phyloP scores from a whole-genome alignment of 2,888 invertebrate species.

The Lycaena phlaeas region DNA sequence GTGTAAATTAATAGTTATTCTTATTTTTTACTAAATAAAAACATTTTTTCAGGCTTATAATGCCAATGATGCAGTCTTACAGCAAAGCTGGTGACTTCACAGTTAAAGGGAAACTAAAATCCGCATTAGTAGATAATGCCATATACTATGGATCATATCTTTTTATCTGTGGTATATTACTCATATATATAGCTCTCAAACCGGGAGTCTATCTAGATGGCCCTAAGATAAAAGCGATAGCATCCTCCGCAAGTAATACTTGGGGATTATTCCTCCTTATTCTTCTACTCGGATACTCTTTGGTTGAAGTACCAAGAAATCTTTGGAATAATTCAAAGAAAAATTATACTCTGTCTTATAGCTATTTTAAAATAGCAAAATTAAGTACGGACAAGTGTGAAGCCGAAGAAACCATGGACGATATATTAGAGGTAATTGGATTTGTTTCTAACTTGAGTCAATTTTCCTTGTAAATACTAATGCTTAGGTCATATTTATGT shows the following conservation, averaged over 20 bases:
- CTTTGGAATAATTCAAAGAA: slow-evolving; percentile 93
- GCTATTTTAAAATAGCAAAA: slow-evolving; percentile 95
- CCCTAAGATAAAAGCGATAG: slow-evolving; percentile 95
- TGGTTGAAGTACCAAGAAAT: slow-evolving; percentile 95
- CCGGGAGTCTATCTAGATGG: slow-evolving; percentile 90
- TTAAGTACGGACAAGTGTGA: slow-evolving; percentile 95
- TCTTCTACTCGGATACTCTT: slow-evolving; percentile 91
- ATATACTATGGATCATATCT: slow-evolving; percentile 98
- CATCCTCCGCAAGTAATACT: slow-evolving; percentile 98
- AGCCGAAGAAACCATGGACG: slow-evolving; percentile 96
- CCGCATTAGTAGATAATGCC: slow-evolving; percentile 96
- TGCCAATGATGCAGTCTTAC: slow-evolving; percentile 99
- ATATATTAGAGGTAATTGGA: slow-evolving; percentile 87
- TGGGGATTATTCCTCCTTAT: slow-evolving; percentile 98
- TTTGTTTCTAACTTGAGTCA: background rate
- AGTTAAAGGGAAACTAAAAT: slow-evolving; percentile 92
- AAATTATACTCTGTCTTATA: slow-evolving; percentile 86
- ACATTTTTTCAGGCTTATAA: slow-evolving; percentile 80
- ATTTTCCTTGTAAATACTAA: too few relatives aligned
- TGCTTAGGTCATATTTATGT: too few relatives aligned
- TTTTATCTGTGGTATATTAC: slow-evolving; percentile 92
- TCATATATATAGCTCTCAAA: slow-evolving; percentile 95
- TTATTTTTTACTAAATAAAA: background rate
- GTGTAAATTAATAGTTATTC: too few relatives aligned
- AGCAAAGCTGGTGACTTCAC: slow-evolving; percentile 98